Base-by-base conservation (phyloP, 2,888 invertebrate genomes). In the Argynnis bischoffii region DNA sequence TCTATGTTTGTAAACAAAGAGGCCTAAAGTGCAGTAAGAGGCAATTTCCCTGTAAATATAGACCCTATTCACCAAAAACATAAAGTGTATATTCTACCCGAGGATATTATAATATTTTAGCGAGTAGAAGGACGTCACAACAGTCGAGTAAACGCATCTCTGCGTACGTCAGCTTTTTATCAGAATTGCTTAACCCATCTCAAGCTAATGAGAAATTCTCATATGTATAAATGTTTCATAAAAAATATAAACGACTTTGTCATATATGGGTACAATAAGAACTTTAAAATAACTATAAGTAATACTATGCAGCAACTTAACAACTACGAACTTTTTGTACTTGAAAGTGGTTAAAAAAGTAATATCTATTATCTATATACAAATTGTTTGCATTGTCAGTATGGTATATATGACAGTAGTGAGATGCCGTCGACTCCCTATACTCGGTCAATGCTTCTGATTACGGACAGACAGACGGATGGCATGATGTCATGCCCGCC, bases 1-100 rank as follows among this genome's bases (percentile, higher is more conserved):
- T 86, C 88, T 87, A 87, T 89, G 90, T 90, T 89, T 80, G 88
- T 89, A 90, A 90, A 90, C 89, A 90, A 90, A 88, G 85, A 83
- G 75, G 72, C 76, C 65, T 67, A 72, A 69, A 71, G 72, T 72
- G 69, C 71, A 70, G 60, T 57, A 60, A 50, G 16, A 18, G 18
- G 26, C 47, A 48, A 35, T 50, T 50, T 18, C 0, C 26, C 14
- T n/a, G 18, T 18, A 48, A 68, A 50, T 50, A 55, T 60, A 60
- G 21, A 50, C 55, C 60, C 64, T 68, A 68, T 60, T 64, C 8
- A n/a, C 13, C 0, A 48, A 11, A 6, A 3, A 26, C 35, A 48
- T 64, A 64, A 35, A 60, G 64, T 54, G 18, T 60, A 66, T 26
- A 60, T 66, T 66, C 11, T 53, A 55, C 31, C 46, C 54, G 35